These are phyloP conservation scores for Philopedon plagiatum DNA, from an alignment of 2,888 invertebrate species.

Conservation along the genomic window DNA sequence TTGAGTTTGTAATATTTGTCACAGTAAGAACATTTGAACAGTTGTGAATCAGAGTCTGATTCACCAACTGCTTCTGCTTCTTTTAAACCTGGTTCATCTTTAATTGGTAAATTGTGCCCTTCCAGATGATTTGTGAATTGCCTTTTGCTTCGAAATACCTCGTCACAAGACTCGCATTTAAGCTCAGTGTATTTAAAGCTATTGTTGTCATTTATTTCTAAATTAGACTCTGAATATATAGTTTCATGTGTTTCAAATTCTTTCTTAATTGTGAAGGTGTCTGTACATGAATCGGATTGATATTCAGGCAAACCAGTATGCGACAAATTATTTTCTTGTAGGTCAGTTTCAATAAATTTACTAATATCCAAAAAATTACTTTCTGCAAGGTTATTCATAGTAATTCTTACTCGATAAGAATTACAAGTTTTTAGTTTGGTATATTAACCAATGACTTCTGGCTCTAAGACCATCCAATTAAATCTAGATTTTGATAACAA, in stretches of 20 bases:
- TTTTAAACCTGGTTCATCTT: too few species aligned
- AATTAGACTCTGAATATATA: background rate
- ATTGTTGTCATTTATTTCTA: background rate
- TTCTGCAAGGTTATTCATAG: background rate
- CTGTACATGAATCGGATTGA: background rate
- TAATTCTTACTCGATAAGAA: background rate
- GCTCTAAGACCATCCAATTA: too few species aligned
- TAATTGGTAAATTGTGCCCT: background rate
- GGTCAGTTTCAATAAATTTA: constrained; percentile 21
- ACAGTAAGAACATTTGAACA: constrained; percentile 55
- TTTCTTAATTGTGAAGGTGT: background rate
- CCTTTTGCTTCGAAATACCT: constrained; percentile 4
- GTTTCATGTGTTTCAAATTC: background rate
- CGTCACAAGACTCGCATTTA: constrained; percentile 5
- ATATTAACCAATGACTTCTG: too few species aligned
- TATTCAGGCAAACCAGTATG: background rate
- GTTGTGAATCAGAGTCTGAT: constrained; percentile 45
- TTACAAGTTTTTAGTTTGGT: too few species aligned
- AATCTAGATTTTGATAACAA: too few species aligned
- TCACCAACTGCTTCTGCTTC: background rate
- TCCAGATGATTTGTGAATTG: constrained; percentile 9
- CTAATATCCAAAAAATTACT: constrained; percentile 20
- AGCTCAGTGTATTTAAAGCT: background rate
- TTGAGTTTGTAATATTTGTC: constrained; percentile 55
- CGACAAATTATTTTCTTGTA: background rate